A percentile compares a stretch with the other conserved stretches of the same genome.
These are phyloP conservation scores for Machaerirhynchus nigripectus DNA, from an alignment of 2,113 vertebrate genomes.

Conservation along the genomic window DNA sequence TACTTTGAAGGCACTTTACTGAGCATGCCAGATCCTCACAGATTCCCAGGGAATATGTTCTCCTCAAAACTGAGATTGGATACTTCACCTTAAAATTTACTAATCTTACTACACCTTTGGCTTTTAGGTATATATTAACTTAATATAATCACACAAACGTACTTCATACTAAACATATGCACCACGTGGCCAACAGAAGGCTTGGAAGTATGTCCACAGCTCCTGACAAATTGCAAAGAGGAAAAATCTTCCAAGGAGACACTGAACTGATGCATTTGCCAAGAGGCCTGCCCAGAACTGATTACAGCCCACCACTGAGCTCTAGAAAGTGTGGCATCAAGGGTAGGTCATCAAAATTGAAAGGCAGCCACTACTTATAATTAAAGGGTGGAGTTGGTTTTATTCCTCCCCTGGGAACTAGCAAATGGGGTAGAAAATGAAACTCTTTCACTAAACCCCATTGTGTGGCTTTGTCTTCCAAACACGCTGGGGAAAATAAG, in stretches of 20 bases:
- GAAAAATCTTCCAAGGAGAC: neutral
- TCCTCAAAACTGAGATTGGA: neutral
- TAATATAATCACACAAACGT: neutral
- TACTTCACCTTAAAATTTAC: neutral
- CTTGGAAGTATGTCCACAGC: neutral
- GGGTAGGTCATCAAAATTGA: neutral
- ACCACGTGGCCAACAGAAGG: neutral
- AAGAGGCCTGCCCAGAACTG: neutral
- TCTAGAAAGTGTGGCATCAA: neutral
- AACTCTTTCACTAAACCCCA: slow-evolving; percentile 1
- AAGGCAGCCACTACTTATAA: neutral
- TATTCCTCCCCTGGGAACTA: neutral
- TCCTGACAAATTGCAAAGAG: neutral
- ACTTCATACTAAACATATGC: neutral
- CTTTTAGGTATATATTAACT: neutral
- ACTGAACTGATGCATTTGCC: neutral
- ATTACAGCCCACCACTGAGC: neutral
- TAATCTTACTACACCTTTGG: neutral
- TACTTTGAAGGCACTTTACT: neutral
- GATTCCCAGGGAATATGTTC: neutral
- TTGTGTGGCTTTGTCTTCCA: slow-evolving; percentile 28
- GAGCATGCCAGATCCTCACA: neutral
- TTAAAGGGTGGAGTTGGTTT: neutral
- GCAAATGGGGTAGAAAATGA: neutral
- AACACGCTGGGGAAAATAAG: neutral